A percentile compares a stretch with the other conserved stretches of the same genome.
These are phyloP conservation scores for Yponomeuta evonymella DNA, from an alignment of 2,888 invertebrate species.

Conservation along the genomic window DNA sequence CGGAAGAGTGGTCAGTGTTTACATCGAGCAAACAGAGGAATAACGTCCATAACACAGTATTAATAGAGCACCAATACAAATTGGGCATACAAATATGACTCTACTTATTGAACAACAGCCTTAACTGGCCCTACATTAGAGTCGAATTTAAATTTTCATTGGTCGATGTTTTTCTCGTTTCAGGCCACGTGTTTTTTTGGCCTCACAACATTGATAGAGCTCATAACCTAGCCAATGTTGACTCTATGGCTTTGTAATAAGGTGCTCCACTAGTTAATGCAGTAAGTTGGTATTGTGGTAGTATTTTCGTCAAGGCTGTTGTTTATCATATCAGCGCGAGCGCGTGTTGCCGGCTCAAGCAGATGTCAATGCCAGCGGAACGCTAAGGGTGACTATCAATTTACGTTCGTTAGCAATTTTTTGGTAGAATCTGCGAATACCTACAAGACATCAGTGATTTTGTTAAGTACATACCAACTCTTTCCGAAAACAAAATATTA, in stretches of 20 bases:
- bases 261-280: neutral
- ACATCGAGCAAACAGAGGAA: neutral
- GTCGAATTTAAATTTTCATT: constrained; percentile 22
- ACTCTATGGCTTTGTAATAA: neutral
- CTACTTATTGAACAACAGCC: neutral
- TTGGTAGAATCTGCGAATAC: too few species aligned
- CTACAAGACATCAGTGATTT: too few species aligned
- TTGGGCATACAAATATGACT: neutral
- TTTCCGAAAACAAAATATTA: too few species aligned
- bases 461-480: too few species aligned
- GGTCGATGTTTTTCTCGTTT: constrained; percentile 14
- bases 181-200: constrained; percentile 17
- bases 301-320: neutral
- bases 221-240: neutral
- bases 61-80: neutral
- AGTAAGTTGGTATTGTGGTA: neutral
- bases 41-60: constrained; percentile 5
- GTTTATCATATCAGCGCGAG: neutral
- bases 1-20: neutral
- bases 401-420: too few species aligned
- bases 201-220: neutral
- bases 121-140: constrained; percentile 10
- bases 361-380: neutral
- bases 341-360: neutral
- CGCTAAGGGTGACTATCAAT: neutral